Evolutionary conservation across 2,888 invertebrate genomes (phyloP), one percentile per base, ranked within the genome.

Genomic region (Acronicta leporina): DNA sequence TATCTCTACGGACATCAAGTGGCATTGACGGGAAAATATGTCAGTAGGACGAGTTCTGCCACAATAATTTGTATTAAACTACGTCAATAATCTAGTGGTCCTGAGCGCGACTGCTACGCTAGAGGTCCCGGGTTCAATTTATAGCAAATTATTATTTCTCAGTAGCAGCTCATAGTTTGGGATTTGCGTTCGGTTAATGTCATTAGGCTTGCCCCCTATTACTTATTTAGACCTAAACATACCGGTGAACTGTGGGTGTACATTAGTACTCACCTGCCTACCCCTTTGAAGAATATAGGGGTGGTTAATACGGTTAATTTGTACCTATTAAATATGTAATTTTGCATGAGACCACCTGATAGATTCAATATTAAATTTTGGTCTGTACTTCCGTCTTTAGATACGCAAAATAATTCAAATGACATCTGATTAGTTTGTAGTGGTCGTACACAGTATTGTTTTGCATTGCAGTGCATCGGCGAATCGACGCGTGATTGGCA

Each of bases 401-500:
- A 66, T 44, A 44, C 60, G 25, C 66, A 69, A 71, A 75, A 73
- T 74, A 61, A 73, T 76, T 73, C 33, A 47, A 62, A 54, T 63
- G 41, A 69, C 68, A 77, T 75, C 63, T 72, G 72, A 74, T 62
- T 68, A 68, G 55, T 68, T 68, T 69, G 73, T 64, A 49, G 50
- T 45, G 54, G 71, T 66, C 50, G 49, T 68, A 61, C 57, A 46
- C 65, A 20, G 63, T 73, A 76, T 68, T 77, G 61, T 73, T 79
- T 76, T 78, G 79, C 79, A 84, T 85, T 75, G 78, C 73, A 77
- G 79, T 77, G 82, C 83, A 85, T 84, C 71, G 75, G 69, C 71
- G 72, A 68, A 81, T 83, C 74, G 72, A 79, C 75, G 73, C 88
- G 86, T 86, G 89, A 85, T 85, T 82, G 84, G 82, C 81, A 86